These are phyloP conservation scores for Tichodroma muraria DNA, from an alignment of 2,113 vertebrate species.

Conservation along the genomic window DNA sequence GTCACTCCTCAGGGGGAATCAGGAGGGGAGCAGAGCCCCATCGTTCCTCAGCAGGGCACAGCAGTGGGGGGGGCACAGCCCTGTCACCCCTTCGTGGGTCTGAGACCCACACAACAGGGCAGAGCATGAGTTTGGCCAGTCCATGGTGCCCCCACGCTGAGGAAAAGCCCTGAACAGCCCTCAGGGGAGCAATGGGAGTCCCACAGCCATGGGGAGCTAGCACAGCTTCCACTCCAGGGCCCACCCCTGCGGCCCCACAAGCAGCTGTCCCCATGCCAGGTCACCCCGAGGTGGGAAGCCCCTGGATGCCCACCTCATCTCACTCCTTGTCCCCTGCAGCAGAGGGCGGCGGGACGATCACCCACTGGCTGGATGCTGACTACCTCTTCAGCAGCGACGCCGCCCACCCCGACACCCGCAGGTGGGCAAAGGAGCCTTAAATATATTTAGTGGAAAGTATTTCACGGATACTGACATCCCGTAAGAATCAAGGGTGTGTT, in stretches of 20 bases:
- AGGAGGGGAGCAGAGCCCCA: background rate
- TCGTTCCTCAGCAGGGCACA: background rate
- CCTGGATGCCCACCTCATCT: background rate
- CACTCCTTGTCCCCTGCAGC: background rate
- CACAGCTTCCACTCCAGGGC: background rate
- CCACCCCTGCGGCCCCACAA: fast-evolving
- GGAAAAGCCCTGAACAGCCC: background rate
- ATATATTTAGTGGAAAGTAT: background rate
- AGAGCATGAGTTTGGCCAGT: background rate
- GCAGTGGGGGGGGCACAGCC: background rate
- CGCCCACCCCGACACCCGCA: slow-evolving; percentile 69
- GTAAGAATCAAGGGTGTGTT: background rate
- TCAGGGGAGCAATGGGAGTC: background rate
- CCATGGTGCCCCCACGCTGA: fast-evolving
- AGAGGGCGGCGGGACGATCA: slow-evolving; percentile 42
- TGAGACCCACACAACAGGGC: background rate
- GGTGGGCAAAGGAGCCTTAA: background rate
- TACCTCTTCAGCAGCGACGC: slow-evolving; percentile 75
- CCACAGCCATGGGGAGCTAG: background rate
- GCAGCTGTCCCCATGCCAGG: background rate
- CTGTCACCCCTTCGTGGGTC: background rate
- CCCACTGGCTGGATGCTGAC: slow-evolving; percentile 19
- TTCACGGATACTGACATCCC: background rate
- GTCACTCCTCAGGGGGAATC: background rate
- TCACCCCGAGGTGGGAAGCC: background rate